Percentiles rank a stretch among this genome's conserved stretches.
Evolutionary conservation across 35 echinoderm and acorn worm genomes (phyloP).

Genomic region (Ophioderma brevispina): DNA sequence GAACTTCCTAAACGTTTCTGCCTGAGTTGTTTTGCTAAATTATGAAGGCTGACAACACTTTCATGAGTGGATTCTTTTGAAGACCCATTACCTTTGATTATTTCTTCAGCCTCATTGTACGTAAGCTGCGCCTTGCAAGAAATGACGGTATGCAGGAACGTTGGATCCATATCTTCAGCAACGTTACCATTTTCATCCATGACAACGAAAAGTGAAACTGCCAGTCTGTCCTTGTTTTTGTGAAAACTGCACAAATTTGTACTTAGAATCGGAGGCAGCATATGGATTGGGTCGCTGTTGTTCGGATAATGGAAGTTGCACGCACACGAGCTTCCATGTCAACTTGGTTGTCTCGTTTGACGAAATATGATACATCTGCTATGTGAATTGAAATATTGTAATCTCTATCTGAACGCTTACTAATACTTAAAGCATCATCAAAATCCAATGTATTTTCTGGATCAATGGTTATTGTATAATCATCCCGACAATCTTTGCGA

Average conservation of each 20-base stretch:
- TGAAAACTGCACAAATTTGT: slow-evolving; percentile 59
- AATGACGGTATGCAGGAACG: no score
- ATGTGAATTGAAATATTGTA: slow-evolving; percentile 42
- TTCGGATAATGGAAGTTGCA: slow-evolving; percentile 24
- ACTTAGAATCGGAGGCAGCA: slow-evolving; percentile 77
- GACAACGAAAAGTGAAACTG: slow-evolving; percentile 73
- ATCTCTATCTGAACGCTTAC: neutral
- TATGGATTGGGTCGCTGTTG: slow-evolving; percentile 47
- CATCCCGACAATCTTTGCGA: slow-evolving; percentile 27
- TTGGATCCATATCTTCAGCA: no score
- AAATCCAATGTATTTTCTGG: slow-evolving; percentile 57
- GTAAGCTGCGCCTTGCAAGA: slow-evolving; percentile 21
- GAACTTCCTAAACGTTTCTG: slow-evolving; percentile 30
- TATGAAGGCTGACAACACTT: neutral
- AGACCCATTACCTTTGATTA: neutral
- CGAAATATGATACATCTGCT: slow-evolving; percentile 43
- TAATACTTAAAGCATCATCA: slow-evolving; percentile 78
- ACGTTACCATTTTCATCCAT: no score
- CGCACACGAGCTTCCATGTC: slow-evolving; percentile 21
- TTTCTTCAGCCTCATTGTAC: slow-evolving; percentile 46
- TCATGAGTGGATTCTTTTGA: neutral
- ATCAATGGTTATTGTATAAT: slow-evolving; percentile 83
- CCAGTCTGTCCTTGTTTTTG: slow-evolving; percentile 33
- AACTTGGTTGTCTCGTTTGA: neutral
- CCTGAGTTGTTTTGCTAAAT: slow-evolving; percentile 33